These are phyloP conservation scores for Neosalanx taihuensis DNA, from an alignment of 2,797 vertebrate genomes.

Conservation along the genomic window DNA sequence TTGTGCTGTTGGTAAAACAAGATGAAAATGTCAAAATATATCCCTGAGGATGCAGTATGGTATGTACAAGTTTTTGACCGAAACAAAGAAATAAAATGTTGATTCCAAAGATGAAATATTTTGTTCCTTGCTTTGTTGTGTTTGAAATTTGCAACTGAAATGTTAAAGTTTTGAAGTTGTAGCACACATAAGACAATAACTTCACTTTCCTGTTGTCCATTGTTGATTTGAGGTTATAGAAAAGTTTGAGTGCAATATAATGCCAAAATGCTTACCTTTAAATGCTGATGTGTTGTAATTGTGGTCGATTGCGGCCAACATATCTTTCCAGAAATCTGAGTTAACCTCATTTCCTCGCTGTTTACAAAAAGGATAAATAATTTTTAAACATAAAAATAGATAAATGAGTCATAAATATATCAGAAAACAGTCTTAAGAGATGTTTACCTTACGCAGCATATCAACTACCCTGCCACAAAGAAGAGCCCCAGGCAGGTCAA, in stretches of 20 bases:
- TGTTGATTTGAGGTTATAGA: no score
- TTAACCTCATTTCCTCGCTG: constrained; percentile 83
- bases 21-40: constrained; percentile 53
- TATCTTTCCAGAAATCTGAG: constrained; percentile 93
- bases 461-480: constrained; percentile 90
- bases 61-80: constrained; percentile 64
- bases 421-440: not conserved
- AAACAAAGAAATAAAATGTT: constrained; percentile 70
- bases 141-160: not conserved
- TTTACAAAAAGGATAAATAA: constrained; percentile 40
- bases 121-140: constrained; percentile 26
- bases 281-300: constrained; percentile 96
- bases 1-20: constrained; percentile 43
- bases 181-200: no score
- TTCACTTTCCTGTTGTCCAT: no score
- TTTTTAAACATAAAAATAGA: not conserved
- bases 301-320: constrained; percentile 89
- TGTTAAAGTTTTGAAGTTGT: no score
- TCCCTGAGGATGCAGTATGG: constrained; percentile 59
- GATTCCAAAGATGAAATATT: constrained; percentile 53
- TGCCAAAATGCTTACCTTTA: constrained; percentile 80
- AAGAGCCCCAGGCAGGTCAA: constrained; percentile 91
- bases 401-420: not conserved
- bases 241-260: no score
- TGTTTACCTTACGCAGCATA: constrained; percentile 84